Evolutionary conservation across 2,888 invertebrate species (phyloP), one percentile per base, ranked within the genome.

Genomic region (Hofmannophila pseudospretella): DNA sequence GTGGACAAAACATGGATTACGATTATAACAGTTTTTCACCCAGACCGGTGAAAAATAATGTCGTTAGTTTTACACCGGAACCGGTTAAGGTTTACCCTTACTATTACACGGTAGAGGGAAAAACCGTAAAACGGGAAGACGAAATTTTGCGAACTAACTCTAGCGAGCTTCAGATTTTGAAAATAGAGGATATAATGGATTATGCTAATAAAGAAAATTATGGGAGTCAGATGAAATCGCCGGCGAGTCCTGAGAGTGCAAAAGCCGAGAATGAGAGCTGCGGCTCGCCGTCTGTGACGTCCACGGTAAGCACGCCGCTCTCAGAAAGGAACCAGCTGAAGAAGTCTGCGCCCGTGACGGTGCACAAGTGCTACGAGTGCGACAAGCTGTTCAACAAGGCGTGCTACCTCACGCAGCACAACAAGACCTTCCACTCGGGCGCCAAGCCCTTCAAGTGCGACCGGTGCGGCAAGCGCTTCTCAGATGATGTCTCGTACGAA

Each of bases 401-500:
- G 33, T 96, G 96, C 72, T 96, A 96, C 69, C 86, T 96, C 38
- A 96, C 96, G 34, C 96, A 96, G 71, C 96, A 96, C 77, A 95
- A 95, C 77, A 96, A 95, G 73, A 94, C 94, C 51, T 95, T 95
- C 77, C 96, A 96, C 74, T 91, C 92, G 46, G 96, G 95, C 44
- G 94, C 93, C 60, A 94, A 94, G 68, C 95, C 95, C 9, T 96
- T 90, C 72, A 95, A 95, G 71, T 96, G 96, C 67, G 88, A 90
- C 57, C 90, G 93, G 52, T 96, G 96, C 71, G 96, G 96, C 48
- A 96, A 96, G 71, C 90, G 95, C 22, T 96, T 94, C 76, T 90
- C 92, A 32, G 89, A 89, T 61, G 92, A 93, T 54, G 85, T 88
- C 14, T 88, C 90, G n/a, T 93, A 92, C 65, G 89, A 91, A 47